These are phyloP conservation scores for Heterotilapia buettikoferi DNA, from an alignment of 2,113 vertebrate species.

Conservation along the genomic window DNA sequence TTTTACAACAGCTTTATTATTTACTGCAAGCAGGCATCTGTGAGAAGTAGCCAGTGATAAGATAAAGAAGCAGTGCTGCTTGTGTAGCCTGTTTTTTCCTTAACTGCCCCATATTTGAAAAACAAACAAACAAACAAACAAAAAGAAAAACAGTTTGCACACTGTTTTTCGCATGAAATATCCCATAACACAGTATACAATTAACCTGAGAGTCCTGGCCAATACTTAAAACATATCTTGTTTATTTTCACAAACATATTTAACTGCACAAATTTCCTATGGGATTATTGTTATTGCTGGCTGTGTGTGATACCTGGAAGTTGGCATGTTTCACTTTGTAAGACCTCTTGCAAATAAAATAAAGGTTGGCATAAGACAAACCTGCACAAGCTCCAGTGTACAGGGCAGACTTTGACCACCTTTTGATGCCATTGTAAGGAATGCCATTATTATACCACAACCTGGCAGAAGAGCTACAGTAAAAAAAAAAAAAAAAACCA, in stretches of 20 bases:
- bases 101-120: neutral
- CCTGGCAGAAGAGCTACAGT: neutral
- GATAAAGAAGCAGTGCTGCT: neutral
- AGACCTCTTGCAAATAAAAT: neutral
- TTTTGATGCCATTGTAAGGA: neutral
- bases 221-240: neutral
- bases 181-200: neutral
- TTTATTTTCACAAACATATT: neutral
- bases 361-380: neutral
- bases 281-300: neutral
- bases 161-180: neutral
- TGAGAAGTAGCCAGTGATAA: neutral
- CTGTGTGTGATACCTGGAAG: accelerated
- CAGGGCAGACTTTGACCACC: neutral
- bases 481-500: neutral
- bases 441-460: neutral
- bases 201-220: neutral
- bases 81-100: accelerated
- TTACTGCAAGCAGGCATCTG: neutral
- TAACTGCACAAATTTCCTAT: neutral
- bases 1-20: neutral
- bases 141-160: neutral
- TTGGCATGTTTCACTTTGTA: neutral
- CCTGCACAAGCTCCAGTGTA: neutral
- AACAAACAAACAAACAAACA: neutral